Percentiles rank a stretch among this genome's conserved stretches.
Evolutionary conservation across 1,140 invertebrate genomes (phyloP).

Genomic region (Heterodera carotae): DNA sequence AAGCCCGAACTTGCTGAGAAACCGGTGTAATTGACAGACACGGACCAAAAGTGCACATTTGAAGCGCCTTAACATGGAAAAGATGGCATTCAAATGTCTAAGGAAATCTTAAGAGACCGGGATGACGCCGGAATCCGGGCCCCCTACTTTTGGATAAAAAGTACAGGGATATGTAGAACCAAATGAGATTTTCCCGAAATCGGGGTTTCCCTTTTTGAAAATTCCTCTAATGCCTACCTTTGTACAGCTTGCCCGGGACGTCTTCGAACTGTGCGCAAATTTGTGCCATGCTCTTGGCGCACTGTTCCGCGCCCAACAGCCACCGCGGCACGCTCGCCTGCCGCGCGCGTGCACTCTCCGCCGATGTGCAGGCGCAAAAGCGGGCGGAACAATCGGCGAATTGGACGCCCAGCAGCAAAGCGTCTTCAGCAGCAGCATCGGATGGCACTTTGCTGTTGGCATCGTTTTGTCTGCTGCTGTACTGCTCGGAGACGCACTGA

Average conservation of each 20-base stretch:
- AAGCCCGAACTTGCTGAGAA: background rate
- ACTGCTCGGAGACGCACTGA: conserved; percentile 3
- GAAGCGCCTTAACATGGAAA: background rate
- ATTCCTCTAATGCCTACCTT: background rate
- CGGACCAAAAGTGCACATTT: conserved; percentile 13
- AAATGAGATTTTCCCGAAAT: too few relatives aligned
- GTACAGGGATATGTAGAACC: too few relatives aligned
- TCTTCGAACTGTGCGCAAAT: conserved; percentile 6
- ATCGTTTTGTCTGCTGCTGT: background rate
- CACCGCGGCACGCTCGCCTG: background rate
- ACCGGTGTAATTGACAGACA: conserved; percentile 4
- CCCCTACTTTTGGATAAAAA: too few relatives aligned
- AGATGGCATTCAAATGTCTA: background rate
- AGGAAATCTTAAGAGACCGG: too few relatives aligned
- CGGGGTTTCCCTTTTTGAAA: too few relatives aligned
- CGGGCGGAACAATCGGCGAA: background rate
- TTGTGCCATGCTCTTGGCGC: background rate
- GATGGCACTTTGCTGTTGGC: background rate
- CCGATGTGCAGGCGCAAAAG: background rate
- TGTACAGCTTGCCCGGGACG: background rate
- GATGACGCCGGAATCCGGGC: too few relatives aligned
- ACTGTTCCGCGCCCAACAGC: background rate
- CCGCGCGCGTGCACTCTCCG: background rate
- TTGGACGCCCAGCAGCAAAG: conserved; percentile 1
- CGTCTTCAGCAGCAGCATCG: background rate